Conservation (phyloP, 1,140 invertebrate species). For the Telenomus remus region DNA sequence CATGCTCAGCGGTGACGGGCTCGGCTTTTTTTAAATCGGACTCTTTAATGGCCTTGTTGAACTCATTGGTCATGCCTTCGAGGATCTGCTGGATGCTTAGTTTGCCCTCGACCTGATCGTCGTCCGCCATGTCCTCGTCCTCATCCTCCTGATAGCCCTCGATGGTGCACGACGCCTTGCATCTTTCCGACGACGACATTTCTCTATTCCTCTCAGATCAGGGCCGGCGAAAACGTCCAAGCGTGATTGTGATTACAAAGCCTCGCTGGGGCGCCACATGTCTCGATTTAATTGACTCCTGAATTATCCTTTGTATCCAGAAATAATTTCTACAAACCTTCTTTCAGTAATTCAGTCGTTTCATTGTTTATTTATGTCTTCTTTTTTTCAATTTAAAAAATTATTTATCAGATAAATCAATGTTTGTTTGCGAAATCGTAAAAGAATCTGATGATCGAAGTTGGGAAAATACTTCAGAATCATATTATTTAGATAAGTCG, state of each 20-base stretch:
- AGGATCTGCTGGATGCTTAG: constrained; percentile 74
- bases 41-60: constrained; percentile 68
- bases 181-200: constrained; percentile 56
- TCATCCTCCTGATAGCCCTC: constrained; percentile 64
- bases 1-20: constrained; percentile 13
- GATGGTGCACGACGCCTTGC: constrained; percentile 59
- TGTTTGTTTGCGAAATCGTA: no score
- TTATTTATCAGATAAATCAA: no score
- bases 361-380: no score
- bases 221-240: constrained; percentile 22
- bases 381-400: no score
- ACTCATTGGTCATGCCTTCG: constrained; percentile 75
- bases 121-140: constrained; percentile 62
- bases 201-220: constrained; percentile 21
- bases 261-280: constrained; percentile 26
- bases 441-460: no score
- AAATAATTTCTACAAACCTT: no score
- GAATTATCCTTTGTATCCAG: background rate
- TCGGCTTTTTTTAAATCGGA: constrained; percentile 24
- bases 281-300: background rate
- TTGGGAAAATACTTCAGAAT: no score
- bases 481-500: no score
- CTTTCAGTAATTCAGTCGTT: no score
- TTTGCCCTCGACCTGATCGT: constrained; percentile 63
- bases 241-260: constrained; percentile 3